Conservation (phyloP, 2,113 vertebrate species). For the Nycticorax nycticorax region DNA sequence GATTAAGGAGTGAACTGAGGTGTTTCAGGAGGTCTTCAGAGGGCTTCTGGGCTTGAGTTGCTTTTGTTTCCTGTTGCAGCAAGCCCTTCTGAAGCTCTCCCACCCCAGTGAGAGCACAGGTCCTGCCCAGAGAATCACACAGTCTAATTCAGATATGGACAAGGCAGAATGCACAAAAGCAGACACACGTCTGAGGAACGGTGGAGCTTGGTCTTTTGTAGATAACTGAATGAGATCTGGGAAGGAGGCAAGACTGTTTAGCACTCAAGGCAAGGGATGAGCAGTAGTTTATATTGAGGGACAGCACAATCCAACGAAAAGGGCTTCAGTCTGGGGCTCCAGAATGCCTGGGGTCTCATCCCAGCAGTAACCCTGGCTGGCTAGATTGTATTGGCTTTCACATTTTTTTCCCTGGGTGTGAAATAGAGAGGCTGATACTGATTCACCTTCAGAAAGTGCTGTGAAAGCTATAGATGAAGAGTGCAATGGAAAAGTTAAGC, state of each 20-base stretch:
- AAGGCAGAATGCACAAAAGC: neutral
- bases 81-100: neutral
- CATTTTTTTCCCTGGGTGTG: neutral
- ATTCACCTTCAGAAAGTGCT: constrained; percentile 1
- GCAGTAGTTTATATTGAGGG: neutral
- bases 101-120: accelerated
- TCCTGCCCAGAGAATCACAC: neutral
- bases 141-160: accelerated
- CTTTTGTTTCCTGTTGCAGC: neutral
- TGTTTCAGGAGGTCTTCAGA: neutral
- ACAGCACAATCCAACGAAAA: neutral
- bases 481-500: neutral
- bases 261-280: neutral
- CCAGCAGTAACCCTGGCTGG: neutral
- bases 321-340: neutral
- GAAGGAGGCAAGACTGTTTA: neutral
- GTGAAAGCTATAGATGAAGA: constrained; percentile 23
- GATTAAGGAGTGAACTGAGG: neutral
- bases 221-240: neutral
- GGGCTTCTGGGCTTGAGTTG: neutral
- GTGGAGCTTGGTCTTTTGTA: neutral
- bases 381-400: neutral
- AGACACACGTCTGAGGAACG: neutral
- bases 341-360: neutral
- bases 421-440: neutral